Evolutionary conservation across 2,797 vertebrate genomes (phyloP).

Genomic region (Pseudochromis fuscus): DNA sequence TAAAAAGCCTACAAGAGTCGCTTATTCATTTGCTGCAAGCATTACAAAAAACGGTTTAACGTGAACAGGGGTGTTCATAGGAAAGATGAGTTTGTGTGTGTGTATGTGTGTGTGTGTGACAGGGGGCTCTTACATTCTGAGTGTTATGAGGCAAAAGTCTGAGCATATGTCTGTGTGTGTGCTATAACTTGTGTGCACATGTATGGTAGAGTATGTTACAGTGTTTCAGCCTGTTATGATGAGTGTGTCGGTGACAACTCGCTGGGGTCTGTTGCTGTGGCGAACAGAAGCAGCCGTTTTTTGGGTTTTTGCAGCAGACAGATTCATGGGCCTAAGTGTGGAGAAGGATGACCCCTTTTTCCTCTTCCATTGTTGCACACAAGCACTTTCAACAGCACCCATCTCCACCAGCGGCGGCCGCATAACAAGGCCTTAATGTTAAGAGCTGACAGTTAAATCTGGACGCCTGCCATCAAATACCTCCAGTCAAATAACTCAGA

Average conservation of each 20-base stretch:
- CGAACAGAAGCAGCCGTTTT: constrained; percentile 37
- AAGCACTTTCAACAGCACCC: constrained; percentile 47
- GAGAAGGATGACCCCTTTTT: constrained; percentile 59
- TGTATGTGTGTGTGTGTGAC: constrained; percentile 15
- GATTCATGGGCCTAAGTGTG: constrained; percentile 39
- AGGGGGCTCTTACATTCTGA: not conserved
- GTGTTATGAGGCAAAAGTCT: constrained; percentile 32
- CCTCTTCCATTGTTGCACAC: constrained; percentile 56
- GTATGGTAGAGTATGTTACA: constrained; percentile 53
- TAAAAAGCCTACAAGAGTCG: constrained; percentile 82
- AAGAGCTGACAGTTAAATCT: constrained; percentile 62
- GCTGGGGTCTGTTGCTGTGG: constrained; percentile 34
- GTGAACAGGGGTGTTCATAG: constrained; percentile 64
- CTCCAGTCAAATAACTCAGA: constrained; percentile 50
- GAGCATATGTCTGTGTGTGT: constrained; percentile 43
- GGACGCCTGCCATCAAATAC: constrained; percentile 61
- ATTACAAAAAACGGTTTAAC: constrained; percentile 69
- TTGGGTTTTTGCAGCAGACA: constrained; percentile 39
- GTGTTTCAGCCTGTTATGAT: constrained; percentile 51
- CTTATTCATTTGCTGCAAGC: constrained; percentile 82
- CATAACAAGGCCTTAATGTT: constrained; percentile 66
- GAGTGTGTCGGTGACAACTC: constrained; percentile 31
- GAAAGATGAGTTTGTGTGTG: constrained; percentile 47
- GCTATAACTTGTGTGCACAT: constrained; percentile 53
- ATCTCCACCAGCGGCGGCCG: constrained; percentile 47